Evolutionary conservation across 1,140 invertebrate genomes (phyloP), one percentile per base, ranked within the genome.

Genomic region (Oedothorax gibbosus): DNA sequence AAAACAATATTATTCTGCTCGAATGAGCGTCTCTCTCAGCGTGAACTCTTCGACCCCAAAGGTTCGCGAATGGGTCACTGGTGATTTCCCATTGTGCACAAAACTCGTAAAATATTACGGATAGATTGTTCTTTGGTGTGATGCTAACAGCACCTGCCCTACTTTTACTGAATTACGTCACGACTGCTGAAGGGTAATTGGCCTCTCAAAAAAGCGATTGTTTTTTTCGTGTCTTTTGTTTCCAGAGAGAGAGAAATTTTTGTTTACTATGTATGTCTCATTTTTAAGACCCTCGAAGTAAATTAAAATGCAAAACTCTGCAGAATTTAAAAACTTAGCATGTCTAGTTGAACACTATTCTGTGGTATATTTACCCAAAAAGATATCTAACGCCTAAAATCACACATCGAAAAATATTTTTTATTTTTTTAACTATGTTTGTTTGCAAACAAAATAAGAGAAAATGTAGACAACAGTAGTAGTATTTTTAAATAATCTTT

Each of bases 1-100:
- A 75, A 57, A 77, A 77, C 49, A 14, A 51, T 50, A 64, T 77
- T 77, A 77, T 77, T 64, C 75, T 77, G 75, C 75, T 77, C 75
- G 62, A 21, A 62, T 77, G 65, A 77, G 53, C 60, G 56, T 50
- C 57, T 11, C 11, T 20, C 18, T 12, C 20, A 11, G 53, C 7
- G 49, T 77, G 75, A 77, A 77, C 75, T 65, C 21, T 60, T 7
- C 53, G 72, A 75, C 72, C 72, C 49, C 60, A 62, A 9, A 56
- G 56, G 15, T 57, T 57, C 49, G 14, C 72, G 50, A 71, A 53
- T 51, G 49, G 69, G 69, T 71, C 69, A 53, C 14, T 71, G 50
- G 51, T 71, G 69, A 35, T 35, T 35, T 35, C 35, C 35, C 35
- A 35, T 35, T 35, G 35, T 35, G 35, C 35, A 35, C 35, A 35